Base-by-base conservation (phyloP, 2,888 invertebrate genomes). In the Ecdyonurus torrentis region DNA sequence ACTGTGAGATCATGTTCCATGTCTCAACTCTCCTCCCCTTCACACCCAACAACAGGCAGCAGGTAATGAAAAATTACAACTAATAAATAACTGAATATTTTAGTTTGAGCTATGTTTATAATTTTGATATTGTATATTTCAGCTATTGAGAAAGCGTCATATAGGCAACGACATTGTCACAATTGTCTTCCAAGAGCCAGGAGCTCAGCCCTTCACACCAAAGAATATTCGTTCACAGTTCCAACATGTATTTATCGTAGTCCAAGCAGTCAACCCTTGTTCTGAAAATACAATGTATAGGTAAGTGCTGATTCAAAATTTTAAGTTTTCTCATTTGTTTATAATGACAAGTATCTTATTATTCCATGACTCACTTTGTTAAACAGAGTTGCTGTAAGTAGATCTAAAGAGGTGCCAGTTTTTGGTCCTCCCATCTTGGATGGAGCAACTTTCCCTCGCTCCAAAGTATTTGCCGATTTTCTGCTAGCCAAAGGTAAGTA, bases 81-180 rank as follows among this genome's bases (percentile, higher is more conserved):
- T 52, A 50, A 3, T 50, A 3, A 58, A 15, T 15, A 0, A 7
- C 18, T 5, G 2, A 23, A 18, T 19, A 2, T 23, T 53, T 55
- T 50, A 25, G 20, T 25, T 61, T 59, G 22, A 23, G 2, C n/a
- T 37, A 23, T 7, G 20, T 1, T 1, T 52, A 5, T 37, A 15
- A 37, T 37, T 10, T 37, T 37, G 58, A 23, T 19, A 18, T 50
- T 53, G 19, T 23, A 61, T 61, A 52, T 73, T 75, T 59, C 73
- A 83, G 82, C 78, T 97, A 69, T 79, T 95, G 69, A 81, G 97
- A 67, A 97, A 97, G 75, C 83, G 97, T 24, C 96, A 97, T 76
- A 96, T 97, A 71, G 97, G 97, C 69, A 97, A 97, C 74, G 96
- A 97, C 77, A 96, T 97, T 73, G 96, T 97, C 61, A 97, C 96